Conservation (phyloP, 2,888 invertebrate genomes). For the Diaperis boleti region DNA sequence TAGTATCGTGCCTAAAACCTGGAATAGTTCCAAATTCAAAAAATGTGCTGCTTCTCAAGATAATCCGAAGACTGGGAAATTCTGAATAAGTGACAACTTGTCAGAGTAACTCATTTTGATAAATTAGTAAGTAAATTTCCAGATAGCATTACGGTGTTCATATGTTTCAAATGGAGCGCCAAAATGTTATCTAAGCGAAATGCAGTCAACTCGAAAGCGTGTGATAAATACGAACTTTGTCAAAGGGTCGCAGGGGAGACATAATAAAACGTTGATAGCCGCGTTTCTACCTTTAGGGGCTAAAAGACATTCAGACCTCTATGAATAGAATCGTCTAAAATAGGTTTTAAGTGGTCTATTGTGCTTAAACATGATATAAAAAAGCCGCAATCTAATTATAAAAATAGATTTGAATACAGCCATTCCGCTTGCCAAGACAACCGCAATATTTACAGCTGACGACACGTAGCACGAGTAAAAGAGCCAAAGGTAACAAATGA, state of each 20-base stretch:
- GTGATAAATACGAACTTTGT: slow-evolving; percentile 11
- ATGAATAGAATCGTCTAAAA: slow-evolving; percentile 14
- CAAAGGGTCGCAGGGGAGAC: neutral
- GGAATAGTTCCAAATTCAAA: slow-evolving; percentile 12
- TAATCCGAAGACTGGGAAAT: no score
- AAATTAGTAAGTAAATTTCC: no score
- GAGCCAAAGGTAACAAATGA: slow-evolving; percentile 29
- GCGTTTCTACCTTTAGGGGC: slow-evolving; percentile 19
- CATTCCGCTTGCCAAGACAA: slow-evolving; percentile 32
- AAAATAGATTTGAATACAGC: slow-evolving; percentile 36
- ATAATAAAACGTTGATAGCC: slow-evolving; percentile 11
- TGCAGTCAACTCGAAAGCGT: no score
- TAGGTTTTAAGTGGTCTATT: slow-evolving; percentile 27
- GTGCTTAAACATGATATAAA: slow-evolving; percentile 34
- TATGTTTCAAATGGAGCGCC: no score
- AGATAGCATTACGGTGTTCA: no score
- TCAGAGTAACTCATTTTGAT: no score
- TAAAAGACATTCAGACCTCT: neutral
- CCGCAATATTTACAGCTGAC: slow-evolving; percentile 38
- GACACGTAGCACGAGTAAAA: slow-evolving; percentile 20
- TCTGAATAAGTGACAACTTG: no score
- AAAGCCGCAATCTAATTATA: slow-evolving; percentile 35
- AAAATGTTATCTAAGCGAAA: no score
- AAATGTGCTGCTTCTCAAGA: slow-evolving; percentile 12
- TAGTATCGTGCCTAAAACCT: slow-evolving; percentile 19